Evolutionary conservation across 2,113 vertebrate species (phyloP).

Genomic region (Dinomys branickii): DNA sequence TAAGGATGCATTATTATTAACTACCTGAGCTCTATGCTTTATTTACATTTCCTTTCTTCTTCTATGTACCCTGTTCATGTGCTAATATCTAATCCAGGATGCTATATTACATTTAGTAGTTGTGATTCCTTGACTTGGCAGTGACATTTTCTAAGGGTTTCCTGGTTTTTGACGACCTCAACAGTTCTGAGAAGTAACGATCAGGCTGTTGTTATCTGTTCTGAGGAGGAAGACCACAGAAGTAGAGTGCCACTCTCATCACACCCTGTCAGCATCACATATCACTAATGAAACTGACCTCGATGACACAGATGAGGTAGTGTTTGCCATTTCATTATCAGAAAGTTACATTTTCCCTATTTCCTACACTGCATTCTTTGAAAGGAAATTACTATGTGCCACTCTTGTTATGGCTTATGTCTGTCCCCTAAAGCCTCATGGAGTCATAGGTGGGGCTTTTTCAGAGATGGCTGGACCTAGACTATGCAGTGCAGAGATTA

Average conservation of each 20-base stretch:
- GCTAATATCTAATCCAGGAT: not conserved
- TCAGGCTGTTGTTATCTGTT: not conserved
- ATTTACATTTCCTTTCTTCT: not conserved
- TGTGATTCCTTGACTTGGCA: not conserved
- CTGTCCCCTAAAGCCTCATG: not conserved
- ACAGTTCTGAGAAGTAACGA: not conserved
- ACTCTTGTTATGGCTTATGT: not conserved
- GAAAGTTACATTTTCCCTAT: not conserved
- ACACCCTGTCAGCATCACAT: not conserved
- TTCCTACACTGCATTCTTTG: not conserved
- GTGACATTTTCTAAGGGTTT: not conserved
- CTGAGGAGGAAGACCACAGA: not conserved
- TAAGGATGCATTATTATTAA: not conserved
- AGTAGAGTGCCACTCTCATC: not conserved
- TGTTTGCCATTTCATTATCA: not conserved
- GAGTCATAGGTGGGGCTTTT: not conserved
- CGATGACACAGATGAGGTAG: not conserved
- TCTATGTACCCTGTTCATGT: not conserved
- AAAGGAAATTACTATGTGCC: not conserved
- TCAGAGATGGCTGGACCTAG: not conserved
- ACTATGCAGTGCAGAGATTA: not conserved
- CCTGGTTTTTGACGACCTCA: not conserved
- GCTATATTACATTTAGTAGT: not conserved
- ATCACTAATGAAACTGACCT: not conserved
- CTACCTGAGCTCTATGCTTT: not conserved